A percentile compares a stretch with the other conserved stretches of the same genome.
phyloP scores from a whole-genome alignment of 2,113 vertebrate species.

The Alethe castanea region DNA sequence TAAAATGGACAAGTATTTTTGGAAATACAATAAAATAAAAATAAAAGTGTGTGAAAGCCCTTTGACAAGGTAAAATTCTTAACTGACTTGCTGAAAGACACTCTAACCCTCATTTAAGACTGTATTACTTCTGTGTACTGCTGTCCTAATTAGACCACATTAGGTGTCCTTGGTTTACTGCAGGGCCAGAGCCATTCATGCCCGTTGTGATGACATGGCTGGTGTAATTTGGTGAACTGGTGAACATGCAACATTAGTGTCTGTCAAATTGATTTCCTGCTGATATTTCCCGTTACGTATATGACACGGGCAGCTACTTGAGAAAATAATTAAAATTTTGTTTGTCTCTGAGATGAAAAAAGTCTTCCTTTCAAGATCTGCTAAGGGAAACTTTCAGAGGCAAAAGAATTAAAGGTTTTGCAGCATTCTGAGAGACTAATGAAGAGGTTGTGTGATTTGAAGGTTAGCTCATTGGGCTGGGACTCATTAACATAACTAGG shows the following conservation, averaged over 20 bases:
- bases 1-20: too few relatives aligned
- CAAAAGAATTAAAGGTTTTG: conserved; percentile 28
- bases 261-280: conserved; percentile 33
- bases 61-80: background rate
- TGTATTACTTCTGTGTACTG: background rate
- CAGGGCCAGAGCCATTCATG: background rate
- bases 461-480: conserved; percentile 17
- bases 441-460: conserved; percentile 42
- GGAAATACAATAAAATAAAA: too few relatives aligned
- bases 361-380: background rate
- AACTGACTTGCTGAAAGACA: background rate
- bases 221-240: conserved; percentile 4
- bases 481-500: conserved; percentile 38
- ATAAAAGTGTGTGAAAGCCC: background rate
- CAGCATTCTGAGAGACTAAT: conserved; percentile 16
- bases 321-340: conserved; percentile 47
- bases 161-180: conserved; percentile 7
- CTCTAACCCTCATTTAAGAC: conserved; percentile 24
- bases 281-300: background rate
- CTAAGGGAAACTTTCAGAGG: conserved; percentile 3
- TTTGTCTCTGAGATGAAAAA: background rate
- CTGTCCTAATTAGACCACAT: conserved; percentile 41
- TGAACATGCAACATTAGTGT: conserved; percentile 16
- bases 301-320: background rate
- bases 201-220: background rate